A percentile compares a stretch with the other conserved stretches of the same genome.
Conservation (phyloP, 2,797 vertebrate genomes). For the Pachyuromys duprasi region DNA sequence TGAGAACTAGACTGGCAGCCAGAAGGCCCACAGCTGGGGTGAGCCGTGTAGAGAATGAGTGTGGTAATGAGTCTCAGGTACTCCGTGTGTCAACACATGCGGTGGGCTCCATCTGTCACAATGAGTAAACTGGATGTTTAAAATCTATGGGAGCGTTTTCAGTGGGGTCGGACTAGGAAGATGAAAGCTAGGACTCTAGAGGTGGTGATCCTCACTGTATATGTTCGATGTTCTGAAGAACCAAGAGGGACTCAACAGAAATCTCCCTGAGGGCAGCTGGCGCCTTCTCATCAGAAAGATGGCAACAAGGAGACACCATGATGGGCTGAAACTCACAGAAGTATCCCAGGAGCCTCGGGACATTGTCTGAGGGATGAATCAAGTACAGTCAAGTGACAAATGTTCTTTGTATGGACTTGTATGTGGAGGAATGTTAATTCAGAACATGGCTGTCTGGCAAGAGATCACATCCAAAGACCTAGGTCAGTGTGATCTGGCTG, state of each 20-base stretch:
- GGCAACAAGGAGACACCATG: neutral
- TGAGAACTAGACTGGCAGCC: neutral
- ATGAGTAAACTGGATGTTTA: neutral
- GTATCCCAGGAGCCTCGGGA: neutral
- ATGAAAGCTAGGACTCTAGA: neutral
- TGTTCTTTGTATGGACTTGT: too few relatives aligned
- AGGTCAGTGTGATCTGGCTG: too few relatives aligned
- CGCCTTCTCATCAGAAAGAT: neutral
- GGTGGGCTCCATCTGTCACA: neutral
- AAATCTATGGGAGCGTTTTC: neutral
- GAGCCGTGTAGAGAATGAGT: neutral
- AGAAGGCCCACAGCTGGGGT: neutral
- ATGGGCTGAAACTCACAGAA: neutral
- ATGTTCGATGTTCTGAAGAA: neutral
- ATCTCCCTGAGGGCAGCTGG: neutral
- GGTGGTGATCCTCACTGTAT: neutral
- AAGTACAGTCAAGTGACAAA: neutral
- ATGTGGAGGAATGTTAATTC: too few relatives aligned
- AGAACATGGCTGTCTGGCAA: too few relatives aligned
- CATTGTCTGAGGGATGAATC: neutral
- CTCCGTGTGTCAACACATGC: accelerated
- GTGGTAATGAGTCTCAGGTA: neutral
- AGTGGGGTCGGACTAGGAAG: neutral
- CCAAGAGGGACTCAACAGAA: neutral
- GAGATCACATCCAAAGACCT: too few relatives aligned